These are phyloP conservation scores for Cremastobaeus sp. DNA, from an alignment of 2,888 invertebrate species.

Conservation along the genomic window DNA sequence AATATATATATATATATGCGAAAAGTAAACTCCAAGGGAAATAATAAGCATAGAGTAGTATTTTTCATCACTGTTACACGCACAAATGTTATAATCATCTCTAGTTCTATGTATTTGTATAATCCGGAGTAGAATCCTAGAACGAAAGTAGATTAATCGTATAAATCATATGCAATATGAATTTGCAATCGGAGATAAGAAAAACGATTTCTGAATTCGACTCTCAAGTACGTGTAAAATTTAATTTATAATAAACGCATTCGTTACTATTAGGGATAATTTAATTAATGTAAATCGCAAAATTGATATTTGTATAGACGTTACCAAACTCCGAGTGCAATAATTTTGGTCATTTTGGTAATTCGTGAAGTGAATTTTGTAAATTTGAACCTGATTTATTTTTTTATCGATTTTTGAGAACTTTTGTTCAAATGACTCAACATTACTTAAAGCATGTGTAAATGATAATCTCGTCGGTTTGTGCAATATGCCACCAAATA, in stretches of 20 bases:
- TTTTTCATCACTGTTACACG: constrained; percentile 62
- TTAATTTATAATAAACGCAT: constrained; percentile 29
- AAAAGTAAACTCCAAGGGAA: constrained; percentile 26
- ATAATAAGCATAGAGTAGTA: constrained; percentile 50
- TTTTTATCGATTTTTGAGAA: too few species aligned
- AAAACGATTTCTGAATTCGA: constrained; percentile 41
- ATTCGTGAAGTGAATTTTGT: too few species aligned
- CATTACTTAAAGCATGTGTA: too few species aligned
- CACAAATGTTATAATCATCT: constrained; percentile 61
- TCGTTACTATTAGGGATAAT: constrained; percentile 25
- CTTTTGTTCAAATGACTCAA: too few species aligned
- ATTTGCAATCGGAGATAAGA: constrained; percentile 54
- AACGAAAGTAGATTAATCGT: constrained; percentile 48
- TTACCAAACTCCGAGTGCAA: constrained; percentile 48
- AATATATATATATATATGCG: constrained; percentile 13
- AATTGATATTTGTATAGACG: constrained; percentile 20
- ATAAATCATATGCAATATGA: constrained; percentile 45
- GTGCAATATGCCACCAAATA: too few species aligned
- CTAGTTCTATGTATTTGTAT: constrained; percentile 67
- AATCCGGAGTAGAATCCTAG: constrained; percentile 59
- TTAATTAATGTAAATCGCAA: constrained; percentile 29
- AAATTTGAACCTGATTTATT: too few species aligned
- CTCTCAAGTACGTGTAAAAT: constrained; percentile 26
- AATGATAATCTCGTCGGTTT: too few species aligned
- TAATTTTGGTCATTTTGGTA: constrained; percentile 38